Conservation (phyloP, 2,888 invertebrate genomes). For the Heteromyza rotundicornis region DNA sequence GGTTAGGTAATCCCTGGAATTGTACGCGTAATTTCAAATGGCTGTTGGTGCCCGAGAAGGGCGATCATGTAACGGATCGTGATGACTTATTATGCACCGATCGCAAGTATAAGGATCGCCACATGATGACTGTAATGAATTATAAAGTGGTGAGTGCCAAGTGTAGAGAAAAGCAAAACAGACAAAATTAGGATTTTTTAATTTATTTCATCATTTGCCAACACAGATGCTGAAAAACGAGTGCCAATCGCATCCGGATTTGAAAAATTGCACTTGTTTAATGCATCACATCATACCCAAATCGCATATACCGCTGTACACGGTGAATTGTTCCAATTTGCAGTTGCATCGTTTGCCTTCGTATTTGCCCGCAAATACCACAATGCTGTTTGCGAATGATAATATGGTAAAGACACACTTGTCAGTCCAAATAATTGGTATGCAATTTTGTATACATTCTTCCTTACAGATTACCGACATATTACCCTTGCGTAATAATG, state of each 20-base stretch:
- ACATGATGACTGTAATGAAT: slow-evolving; percentile 56
- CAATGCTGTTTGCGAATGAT: slow-evolving; percentile 54
- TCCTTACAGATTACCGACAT: slow-evolving; percentile 70
- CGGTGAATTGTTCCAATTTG: slow-evolving; percentile 59
- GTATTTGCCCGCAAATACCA: slow-evolving; percentile 59
- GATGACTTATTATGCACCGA: slow-evolving; percentile 56
- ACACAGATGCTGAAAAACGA: slow-evolving; percentile 46
- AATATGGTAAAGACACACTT: slow-evolving; percentile 46
- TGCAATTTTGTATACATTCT: slow-evolving; percentile 11
- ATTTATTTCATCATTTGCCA: neutral
- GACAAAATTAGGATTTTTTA: no score
- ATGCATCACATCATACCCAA: slow-evolving; percentile 58
- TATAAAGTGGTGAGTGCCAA: slow-evolving; percentile 55
- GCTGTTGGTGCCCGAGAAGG: slow-evolving; percentile 53
- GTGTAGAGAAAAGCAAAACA: no score
- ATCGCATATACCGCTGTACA: slow-evolving; percentile 56
- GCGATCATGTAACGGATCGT: slow-evolving; percentile 51
- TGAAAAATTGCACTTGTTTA: slow-evolving; percentile 57
- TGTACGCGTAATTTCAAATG: slow-evolving; percentile 60
- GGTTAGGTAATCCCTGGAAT: slow-evolving; percentile 59
- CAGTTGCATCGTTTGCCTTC: slow-evolving; percentile 53
- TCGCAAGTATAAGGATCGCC: slow-evolving; percentile 55
- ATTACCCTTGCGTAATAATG: slow-evolving; percentile 72
- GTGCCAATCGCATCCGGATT: slow-evolving; percentile 54
- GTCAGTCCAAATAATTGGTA: slow-evolving; percentile 1